Base-by-base conservation (phyloP, 1,140 invertebrate genomes). In the Drosophila neocordata region DNA sequence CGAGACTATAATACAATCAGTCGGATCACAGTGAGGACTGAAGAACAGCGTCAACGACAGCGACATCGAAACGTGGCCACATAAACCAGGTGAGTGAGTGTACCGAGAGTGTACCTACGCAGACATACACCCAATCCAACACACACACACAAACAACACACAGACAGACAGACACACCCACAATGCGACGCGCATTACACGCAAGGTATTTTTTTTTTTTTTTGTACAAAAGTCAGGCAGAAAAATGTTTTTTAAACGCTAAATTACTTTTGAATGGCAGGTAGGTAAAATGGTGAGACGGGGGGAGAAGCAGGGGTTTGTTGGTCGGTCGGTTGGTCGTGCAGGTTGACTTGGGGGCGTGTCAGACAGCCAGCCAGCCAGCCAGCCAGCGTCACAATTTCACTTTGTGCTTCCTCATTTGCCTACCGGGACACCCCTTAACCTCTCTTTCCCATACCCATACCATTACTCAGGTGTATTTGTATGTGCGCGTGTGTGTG, bases 161-260 rank as follows among this genome's bases (percentile, higher is more conserved):
- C 20, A 20, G 34, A 18, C 35, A 70, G 44, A 56, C 37, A 57
- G 2, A 15, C 55, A 55, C 41, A 34, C 24, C 7, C 31, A 37
- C 52, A 64, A 77, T 60, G 60, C 80, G 53, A 66, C 55, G 63
- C 74, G 69, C 78, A 87, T 78, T 82, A 87, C 84, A 76, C 72
- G 84, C 77, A 79, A 88, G 65, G 76, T 87, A 87, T 79, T 88
- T 82, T 87, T 79, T 88, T 82, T 48, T 31, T 31, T 31, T 31
- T 31, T 31, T 24, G 22, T 15, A 13, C 41, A 48, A 82, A 87
- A 87, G 78, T 82, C 82, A 79, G 79, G 79, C 82, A 82, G 79
- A 87, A 87, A 87, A 87, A 87, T 87, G 82, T 88, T 87, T 87
- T 87, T 88, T 82, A 87, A 87, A 88, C 82, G 83, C 75, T 88